Percentiles rank a stretch among this genome's conserved stretches.
Conservation (phyloP, 2,113 vertebrate genomes). For the Gulo gulo region DNA sequence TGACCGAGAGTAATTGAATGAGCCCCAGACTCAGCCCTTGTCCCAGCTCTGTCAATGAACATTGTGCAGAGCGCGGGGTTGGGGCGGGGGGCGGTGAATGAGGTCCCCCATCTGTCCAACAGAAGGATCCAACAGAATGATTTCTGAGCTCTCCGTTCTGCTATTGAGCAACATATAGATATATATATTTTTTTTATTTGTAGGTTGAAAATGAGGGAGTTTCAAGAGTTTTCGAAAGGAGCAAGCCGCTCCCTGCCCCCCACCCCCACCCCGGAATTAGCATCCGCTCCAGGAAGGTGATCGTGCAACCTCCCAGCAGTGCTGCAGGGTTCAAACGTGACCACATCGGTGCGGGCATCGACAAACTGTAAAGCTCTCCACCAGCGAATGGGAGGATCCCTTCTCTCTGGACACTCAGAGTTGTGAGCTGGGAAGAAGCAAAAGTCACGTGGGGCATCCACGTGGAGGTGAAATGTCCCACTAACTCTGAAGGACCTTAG, state of each 20-base stretch:
- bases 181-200: background rate
- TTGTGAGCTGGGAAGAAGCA: background rate
- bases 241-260: background rate
- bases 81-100: fast-evolving
- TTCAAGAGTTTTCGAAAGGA: background rate
- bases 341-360: background rate
- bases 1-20: background rate
- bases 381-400: background rate
- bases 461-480: fast-evolving
- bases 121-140: background rate
- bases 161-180: background rate
- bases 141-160: background rate
- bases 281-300: background rate
- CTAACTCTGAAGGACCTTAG: background rate
- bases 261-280: background rate
- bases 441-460: background rate
- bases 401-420: background rate
- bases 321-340: background rate
- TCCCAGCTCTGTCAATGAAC: background rate
- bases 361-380: background rate
- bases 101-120: background rate
- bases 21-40: background rate
- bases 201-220: background rate
- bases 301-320: fast-evolving
- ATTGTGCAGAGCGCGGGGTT: fast-evolving